Percentiles rank a stretch among this genome's conserved stretches.
phyloP scores from a whole-genome alignment of 2,797 vertebrate species.

The Coregonus suidteri region DNA sequence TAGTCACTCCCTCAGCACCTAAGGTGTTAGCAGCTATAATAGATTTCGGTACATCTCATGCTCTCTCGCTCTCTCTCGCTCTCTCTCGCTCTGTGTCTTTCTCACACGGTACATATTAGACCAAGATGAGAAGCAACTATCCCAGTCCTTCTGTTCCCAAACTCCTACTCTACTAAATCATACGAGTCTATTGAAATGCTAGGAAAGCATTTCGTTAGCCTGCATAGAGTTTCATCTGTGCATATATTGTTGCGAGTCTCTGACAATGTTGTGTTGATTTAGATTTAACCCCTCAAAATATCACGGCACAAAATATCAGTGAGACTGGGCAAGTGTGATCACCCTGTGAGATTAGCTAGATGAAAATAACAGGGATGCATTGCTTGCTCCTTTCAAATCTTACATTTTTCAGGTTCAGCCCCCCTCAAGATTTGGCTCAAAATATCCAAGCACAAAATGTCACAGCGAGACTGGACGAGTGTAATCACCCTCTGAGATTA shows the following conservation, averaged over 20 bases:
- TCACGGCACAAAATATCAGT: not conserved
- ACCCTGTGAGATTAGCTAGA: not conserved
- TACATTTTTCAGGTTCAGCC: no score
- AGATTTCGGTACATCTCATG: not conserved
- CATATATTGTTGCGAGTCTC: not conserved
- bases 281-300: not conserved
- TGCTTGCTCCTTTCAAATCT: not conserved
- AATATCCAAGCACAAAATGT: no score
- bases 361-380: not conserved
- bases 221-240: not conserved
- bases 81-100: not conserved
- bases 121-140: no score
- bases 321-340: not conserved
- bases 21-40: not conserved
- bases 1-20: not conserved
- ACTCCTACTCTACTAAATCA: no score
- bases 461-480: no score
- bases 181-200: not conserved
- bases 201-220: not conserved
- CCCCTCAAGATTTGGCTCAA: no score
- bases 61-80: not conserved
- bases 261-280: not conserved
- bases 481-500: no score
- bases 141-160: no score
- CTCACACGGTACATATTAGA: no score